Evolutionary conservation across 2,113 vertebrate species (phyloP).

Genomic region (Spea bombifrons): DNA sequence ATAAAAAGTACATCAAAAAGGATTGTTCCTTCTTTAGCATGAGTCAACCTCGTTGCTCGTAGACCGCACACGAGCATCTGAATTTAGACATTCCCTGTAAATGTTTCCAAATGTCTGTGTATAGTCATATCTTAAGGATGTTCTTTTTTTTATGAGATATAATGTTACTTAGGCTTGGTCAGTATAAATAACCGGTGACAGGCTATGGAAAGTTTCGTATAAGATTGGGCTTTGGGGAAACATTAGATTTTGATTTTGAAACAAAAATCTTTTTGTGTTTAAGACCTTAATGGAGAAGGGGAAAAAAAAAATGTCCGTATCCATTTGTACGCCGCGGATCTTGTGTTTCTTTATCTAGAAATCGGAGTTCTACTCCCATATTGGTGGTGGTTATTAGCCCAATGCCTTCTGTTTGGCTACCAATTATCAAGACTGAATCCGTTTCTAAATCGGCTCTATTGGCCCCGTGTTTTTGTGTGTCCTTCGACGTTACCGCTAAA

Average conservation of each 20-base stretch:
- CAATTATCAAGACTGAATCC: too few species aligned
- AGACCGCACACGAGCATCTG: constrained; percentile 5
- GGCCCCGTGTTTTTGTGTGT: too few species aligned
- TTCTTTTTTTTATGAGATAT: constrained; percentile 23
- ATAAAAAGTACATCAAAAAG: neutral
- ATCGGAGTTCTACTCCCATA: too few species aligned
- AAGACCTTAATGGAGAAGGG: too few species aligned
- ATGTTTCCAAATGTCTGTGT: constrained; percentile 36
- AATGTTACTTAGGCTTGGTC: constrained; percentile 11
- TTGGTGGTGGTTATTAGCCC: too few species aligned
- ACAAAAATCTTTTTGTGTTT: too few species aligned
- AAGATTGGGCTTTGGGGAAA: neutral
- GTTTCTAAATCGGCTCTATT: too few species aligned
- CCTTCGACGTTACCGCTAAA: too few species aligned
- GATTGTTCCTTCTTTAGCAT: neutral
- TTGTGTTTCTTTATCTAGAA: too few species aligned
- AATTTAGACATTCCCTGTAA: constrained; percentile 19
- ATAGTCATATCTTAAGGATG: constrained; percentile 5
- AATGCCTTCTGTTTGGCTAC: too few species aligned
- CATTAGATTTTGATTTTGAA: neutral
- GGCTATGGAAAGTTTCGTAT: neutral
- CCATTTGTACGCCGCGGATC: too few species aligned
- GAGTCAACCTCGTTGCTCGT: neutral
- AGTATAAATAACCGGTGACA: constrained; percentile 4
- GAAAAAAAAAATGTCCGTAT: too few species aligned